Percentiles rank a stretch among this genome's conserved stretches.
phyloP scores from a whole-genome alignment of 2,888 invertebrate species.

The Drosophila emarginata region DNA sequence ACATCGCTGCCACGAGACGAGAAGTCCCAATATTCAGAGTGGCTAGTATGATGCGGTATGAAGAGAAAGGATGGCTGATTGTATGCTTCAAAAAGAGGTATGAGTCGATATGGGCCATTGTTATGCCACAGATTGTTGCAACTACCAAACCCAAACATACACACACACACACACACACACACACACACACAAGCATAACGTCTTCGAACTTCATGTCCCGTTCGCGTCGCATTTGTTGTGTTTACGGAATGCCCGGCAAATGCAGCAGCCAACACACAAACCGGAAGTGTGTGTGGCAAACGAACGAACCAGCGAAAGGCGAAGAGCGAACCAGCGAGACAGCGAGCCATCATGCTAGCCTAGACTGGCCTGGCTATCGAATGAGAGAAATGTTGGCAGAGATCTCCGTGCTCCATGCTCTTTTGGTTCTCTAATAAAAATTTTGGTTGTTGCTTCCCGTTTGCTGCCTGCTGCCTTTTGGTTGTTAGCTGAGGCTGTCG shows the following conservation, averaged over 20 bases:
- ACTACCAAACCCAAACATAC: conserved; percentile 25
- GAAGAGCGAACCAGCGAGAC: neutral
- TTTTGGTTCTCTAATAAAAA: neutral
- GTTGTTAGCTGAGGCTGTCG: neutral
- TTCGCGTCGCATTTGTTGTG: conserved; percentile 71
- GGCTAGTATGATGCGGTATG: neutral
- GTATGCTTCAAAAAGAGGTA: neutral
- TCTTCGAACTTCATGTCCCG: conserved; percentile 48
- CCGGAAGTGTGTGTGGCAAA: conserved; percentile 40
- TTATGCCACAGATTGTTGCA: conserved; percentile 48
- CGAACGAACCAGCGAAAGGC: conserved; percentile 12
- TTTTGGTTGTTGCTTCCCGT: conserved; percentile 10
- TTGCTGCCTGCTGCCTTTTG: neutral
- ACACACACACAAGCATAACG: conserved; percentile 20
- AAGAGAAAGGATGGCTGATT: conserved; percentile 1
- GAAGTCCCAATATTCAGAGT: neutral
- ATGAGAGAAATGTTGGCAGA: conserved; percentile 45
- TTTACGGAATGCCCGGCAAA: conserved; percentile 51
- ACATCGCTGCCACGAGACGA: neutral
- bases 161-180: neutral
- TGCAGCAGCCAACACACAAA: conserved; percentile 15
- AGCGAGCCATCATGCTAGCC: conserved; percentile 7
- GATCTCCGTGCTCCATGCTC: conserved; percentile 45
- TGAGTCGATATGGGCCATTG: conserved; percentile 23
- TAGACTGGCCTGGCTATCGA: neutral